Conservation (phyloP, 2,888 invertebrate genomes). For the Drosophila cyrtoloma region DNA sequence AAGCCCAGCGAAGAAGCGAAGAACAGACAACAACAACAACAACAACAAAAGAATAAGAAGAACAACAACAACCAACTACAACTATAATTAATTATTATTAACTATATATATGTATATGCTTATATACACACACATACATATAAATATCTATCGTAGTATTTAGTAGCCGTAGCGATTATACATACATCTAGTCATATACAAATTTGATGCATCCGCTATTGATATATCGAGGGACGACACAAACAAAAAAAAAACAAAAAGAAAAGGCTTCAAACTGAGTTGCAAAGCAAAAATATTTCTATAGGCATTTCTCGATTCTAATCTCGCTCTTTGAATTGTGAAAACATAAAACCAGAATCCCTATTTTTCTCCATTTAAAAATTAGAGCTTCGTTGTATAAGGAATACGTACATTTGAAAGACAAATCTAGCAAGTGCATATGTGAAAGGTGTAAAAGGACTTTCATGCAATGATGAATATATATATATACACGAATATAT, state of each 20-base stretch:
- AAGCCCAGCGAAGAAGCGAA: slow-evolving; percentile 74
- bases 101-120: slow-evolving; percentile 49
- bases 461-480: slow-evolving; percentile 27
- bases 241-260: slow-evolving; percentile 1
- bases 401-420: slow-evolving; percentile 39
- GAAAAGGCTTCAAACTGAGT: slow-evolving; percentile 61
- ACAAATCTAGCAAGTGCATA: slow-evolving; percentile 42
- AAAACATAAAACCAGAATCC: slow-evolving; percentile 6
- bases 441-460: slow-evolving; percentile 8
- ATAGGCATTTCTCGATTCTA: slow-evolving; percentile 38
- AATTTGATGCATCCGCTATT: slow-evolving; percentile 64
- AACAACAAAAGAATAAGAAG: slow-evolving; percentile 21
- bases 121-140: slow-evolving; percentile 40
- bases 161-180: slow-evolving; percentile 61
- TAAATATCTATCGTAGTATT: slow-evolving; percentile 40
- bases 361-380: slow-evolving; percentile 21
- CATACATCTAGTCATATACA: slow-evolving; percentile 76
- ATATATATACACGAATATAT: slow-evolving; percentile 21
- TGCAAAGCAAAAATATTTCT: slow-evolving; percentile 75
- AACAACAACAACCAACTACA: slow-evolving; percentile 45
- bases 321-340: slow-evolving; percentile 24
- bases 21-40: slow-evolving; percentile 12
- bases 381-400: slow-evolving; percentile 37
- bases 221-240: slow-evolving; percentile 25
- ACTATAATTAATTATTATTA: slow-evolving; percentile 55